Evolutionary conservation across 2,888 invertebrate species (phyloP).

Genomic region (Drosophila borealis): DNA sequence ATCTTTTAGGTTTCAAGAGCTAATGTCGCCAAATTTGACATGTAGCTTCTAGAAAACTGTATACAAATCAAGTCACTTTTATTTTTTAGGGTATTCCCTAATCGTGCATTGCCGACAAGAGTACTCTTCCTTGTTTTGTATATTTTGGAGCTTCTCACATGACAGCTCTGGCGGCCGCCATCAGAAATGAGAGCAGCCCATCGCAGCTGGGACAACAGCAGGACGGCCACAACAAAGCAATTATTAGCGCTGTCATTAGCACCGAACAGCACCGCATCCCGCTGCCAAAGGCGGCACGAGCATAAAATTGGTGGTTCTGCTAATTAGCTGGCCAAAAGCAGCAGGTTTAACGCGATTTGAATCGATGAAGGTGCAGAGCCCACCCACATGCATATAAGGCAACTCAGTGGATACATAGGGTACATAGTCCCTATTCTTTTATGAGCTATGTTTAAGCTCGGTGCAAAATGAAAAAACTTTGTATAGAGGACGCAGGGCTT

Average conservation of each 20-base stretch:
- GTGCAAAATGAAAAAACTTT: slow-evolving; percentile 17
- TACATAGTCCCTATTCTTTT: not conserved
- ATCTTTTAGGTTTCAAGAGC: too few relatives aligned
- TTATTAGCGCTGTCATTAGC: slow-evolving; percentile 72
- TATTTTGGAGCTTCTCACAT: slow-evolving; percentile 2
- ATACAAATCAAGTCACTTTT: too few relatives aligned
- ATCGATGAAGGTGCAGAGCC: slow-evolving; percentile 39
- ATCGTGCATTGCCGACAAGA: too few relatives aligned
- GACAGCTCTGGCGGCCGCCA: slow-evolving; percentile 9
- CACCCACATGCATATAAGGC: too few relatives aligned
- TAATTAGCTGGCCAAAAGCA: slow-evolving; percentile 54
- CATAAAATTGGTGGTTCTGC: slow-evolving; percentile 41
- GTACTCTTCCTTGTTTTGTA: too few relatives aligned
- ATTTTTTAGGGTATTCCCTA: too few relatives aligned
- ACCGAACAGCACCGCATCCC: slow-evolving; percentile 21
- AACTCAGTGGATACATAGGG: too few relatives aligned
- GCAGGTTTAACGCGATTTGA: slow-evolving; percentile 51
- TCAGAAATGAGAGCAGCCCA: slow-evolving; percentile 24
- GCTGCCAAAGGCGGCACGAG: slow-evolving; percentile 8
- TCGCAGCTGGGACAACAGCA: slow-evolving; percentile 31
- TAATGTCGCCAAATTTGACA: too few relatives aligned
- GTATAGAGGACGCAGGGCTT: not conserved
- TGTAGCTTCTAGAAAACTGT: too few relatives aligned
- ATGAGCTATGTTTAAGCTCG: slow-evolving; percentile 6
- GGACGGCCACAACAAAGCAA: slow-evolving; percentile 63